These are phyloP conservation scores for Babyrousa celebensis DNA, from an alignment of 2,797 vertebrate species.

Conservation along the genomic window DNA sequence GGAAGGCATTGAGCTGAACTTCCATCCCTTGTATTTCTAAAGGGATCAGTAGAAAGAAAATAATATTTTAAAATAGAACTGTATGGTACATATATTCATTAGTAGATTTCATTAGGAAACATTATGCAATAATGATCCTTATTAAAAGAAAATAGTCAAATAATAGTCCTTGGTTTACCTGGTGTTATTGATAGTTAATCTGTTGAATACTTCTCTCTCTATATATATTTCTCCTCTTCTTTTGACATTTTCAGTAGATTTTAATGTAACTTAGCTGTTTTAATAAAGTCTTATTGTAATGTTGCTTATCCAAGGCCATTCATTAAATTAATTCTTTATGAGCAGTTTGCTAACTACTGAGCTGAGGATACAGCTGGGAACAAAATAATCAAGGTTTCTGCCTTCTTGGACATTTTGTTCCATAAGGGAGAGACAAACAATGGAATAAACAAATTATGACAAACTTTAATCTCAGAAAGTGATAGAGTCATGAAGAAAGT, in stretches of 20 bases:
- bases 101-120: slow-evolving; percentile 8
- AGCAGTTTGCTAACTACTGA: background rate
- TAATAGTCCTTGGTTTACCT: background rate
- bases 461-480: slow-evolving; percentile 12
- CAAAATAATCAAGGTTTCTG: slow-evolving; percentile 13
- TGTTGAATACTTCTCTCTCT: background rate
- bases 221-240: background rate
- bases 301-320: background rate
- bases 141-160: slow-evolving; percentile 14
- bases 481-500: background rate
- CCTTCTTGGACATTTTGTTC: background rate
- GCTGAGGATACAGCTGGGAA: background rate
- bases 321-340: slow-evolving; percentile 65
- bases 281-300: slow-evolving; percentile 28
- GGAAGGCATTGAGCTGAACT: background rate
- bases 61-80: background rate
- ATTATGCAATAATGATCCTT: background rate
- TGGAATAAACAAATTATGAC: slow-evolving; percentile 43
- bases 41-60: background rate
- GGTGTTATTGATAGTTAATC: background rate
- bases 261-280: slow-evolving; percentile 12
- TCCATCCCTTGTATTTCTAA: background rate
- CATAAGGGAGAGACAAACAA: background rate
- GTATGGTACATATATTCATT: background rate
- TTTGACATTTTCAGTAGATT: slow-evolving; percentile 62